A percentile compares a stretch with the other conserved stretches of the same genome.
Evolutionary conservation across 2,797 vertebrate species (phyloP).

Genomic region (Distichodus sexfasciatus): DNA sequence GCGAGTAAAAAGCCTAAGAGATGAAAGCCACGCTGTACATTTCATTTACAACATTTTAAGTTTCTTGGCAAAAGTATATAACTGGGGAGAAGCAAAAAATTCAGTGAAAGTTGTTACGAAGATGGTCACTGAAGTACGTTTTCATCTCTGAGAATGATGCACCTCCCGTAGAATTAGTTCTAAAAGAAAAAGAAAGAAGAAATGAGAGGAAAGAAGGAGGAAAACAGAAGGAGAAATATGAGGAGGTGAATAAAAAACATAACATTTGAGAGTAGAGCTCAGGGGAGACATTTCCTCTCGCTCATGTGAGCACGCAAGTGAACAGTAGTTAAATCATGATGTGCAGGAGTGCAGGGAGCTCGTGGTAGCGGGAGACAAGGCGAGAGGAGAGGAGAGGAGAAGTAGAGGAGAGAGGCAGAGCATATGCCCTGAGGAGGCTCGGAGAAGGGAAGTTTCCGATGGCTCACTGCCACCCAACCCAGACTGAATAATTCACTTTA

Average conservation of each 20-base stretch:
- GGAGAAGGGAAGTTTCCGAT: slow-evolving; percentile 45
- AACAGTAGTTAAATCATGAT: slow-evolving; percentile 61
- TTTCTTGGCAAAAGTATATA: slow-evolving; percentile 41
- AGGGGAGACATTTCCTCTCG: slow-evolving; percentile 60
- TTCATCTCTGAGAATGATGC: slow-evolving; percentile 49
- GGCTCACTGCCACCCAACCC: slow-evolving; percentile 44
- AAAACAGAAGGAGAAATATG: slow-evolving; percentile 38
- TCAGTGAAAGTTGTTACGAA: slow-evolving; percentile 52
- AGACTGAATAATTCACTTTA: slow-evolving; percentile 47
- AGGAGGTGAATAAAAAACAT: slow-evolving; percentile 12
- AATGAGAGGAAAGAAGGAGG: slow-evolving; percentile 34
- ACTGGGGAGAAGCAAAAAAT: slow-evolving; percentile 27
- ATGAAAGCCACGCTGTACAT: slow-evolving; percentile 38
- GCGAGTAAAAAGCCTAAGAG: slow-evolving; percentile 11
- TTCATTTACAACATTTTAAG: slow-evolving; percentile 36
- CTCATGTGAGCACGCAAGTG: slow-evolving; percentile 60
- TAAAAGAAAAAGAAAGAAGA: slow-evolving; percentile 15
- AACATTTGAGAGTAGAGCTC: slow-evolving; percentile 52
- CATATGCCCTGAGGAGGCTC: slow-evolving; percentile 30
- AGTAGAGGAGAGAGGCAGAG: slow-evolving; percentile 24
- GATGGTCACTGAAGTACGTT: slow-evolving; percentile 51
- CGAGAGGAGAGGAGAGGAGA: slow-evolving; percentile 32
- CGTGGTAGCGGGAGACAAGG: slow-evolving; percentile 35
- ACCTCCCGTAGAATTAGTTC: slow-evolving; percentile 31
- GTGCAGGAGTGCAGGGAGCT: slow-evolving; percentile 55